Percentiles rank a stretch among this genome's conserved stretches.
These are phyloP conservation scores for Escarpia spicata DNA, from an alignment of 2,888 invertebrate species.

Conservation along the genomic window DNA sequence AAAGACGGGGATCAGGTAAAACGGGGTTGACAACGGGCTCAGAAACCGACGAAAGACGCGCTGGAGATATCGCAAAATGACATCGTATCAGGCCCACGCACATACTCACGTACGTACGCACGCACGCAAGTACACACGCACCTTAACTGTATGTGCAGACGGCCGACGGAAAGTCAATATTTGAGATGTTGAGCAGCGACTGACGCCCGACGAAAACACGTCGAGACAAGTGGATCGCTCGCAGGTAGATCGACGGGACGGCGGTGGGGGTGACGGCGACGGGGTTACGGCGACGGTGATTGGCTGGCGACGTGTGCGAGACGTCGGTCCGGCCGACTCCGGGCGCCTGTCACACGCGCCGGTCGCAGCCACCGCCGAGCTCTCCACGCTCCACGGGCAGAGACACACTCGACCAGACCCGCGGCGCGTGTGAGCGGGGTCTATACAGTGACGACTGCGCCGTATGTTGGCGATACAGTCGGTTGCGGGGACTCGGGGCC, in stretches of 20 bases:
- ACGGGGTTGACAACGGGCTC: not conserved
- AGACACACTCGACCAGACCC: not conserved
- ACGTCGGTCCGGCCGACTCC: not conserved
- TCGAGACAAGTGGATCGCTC: constrained; percentile 9
- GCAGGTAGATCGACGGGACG: not conserved
- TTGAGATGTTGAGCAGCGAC: not conserved
- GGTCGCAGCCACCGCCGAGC: not conserved
- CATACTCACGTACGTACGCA: not conserved
- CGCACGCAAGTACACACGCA: not conserved
- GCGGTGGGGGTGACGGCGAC: not conserved
- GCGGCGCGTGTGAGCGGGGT: not conserved
- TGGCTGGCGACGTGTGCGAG: not conserved
- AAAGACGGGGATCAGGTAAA: not conserved
- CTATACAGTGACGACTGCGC: not conserved
- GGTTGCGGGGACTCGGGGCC: not conserved
- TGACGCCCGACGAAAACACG: not conserved
- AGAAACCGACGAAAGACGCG: not conserved
- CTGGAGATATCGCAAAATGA: not conserved
- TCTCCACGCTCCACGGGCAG: constrained; percentile 12
- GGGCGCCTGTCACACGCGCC: constrained; percentile 1
- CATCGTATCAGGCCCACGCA: not conserved
- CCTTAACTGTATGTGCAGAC: not conserved
- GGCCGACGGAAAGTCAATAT: not conserved
- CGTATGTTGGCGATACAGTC: not conserved
- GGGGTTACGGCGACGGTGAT: not conserved